Evolutionary conservation across 2,888 invertebrate species (phyloP), one percentile per base, ranked within the genome.

Genomic region (Amphipyra berbera): DNA sequence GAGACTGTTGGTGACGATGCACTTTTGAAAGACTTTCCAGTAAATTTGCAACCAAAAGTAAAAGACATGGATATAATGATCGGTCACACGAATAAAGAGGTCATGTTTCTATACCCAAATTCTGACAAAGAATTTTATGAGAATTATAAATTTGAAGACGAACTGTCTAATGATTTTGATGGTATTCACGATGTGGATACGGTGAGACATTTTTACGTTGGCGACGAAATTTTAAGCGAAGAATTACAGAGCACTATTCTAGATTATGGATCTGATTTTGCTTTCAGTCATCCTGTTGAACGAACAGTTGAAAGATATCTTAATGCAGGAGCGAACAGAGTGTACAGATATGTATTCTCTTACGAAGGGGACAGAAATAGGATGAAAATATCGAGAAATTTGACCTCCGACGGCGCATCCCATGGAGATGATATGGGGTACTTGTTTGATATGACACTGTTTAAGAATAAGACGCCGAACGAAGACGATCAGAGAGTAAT

Each of bases 31-130:
- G 58, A 57, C 12, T 47, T n/a, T 7, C 69, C 68, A 0, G 3
- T 30, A 0, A 68, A 69, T 7, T 30, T 69, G 9, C 7, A 37
- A 10, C 68, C 68, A 7, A 46, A 58, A 40, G 70, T 69, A 0
- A 68, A 44, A 69, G 35, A 40, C 0, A 44, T 69, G 50, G 63
- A 69, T 9, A 52, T 69, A 0, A 52, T 69, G 30, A 52, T 69
- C 4, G 68, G 68, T 1, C 62, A 62, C 7, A 55, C 62, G 0
- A 59, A 62, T 10, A 62, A 58, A 33, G 68, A 69, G 30, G 54
- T 44, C 0, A 59, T 57, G 9, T 69, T 69, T 7, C 5, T 48
- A 12, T 69, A 62, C 12, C 58, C 70, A 8, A 15, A 61, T 12
- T 52, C 63, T 5, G 40, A 58, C 6, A 30, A 38, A 15, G 55